Conservation (phyloP, 2,888 invertebrate species). For the Cheilosia soror region DNA sequence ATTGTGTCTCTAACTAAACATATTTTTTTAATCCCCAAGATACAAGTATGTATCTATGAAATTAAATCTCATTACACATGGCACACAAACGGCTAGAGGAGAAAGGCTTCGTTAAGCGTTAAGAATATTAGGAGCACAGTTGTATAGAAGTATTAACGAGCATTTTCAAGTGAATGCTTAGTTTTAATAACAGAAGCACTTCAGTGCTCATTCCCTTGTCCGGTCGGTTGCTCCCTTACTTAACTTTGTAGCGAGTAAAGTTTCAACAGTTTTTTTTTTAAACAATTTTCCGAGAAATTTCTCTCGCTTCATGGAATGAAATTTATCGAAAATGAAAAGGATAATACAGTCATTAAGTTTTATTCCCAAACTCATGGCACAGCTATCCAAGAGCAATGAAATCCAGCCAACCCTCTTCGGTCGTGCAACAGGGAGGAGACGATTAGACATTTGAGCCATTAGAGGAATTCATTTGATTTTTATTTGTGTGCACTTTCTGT, state of each 20-base stretch:
- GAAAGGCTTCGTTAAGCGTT: slow-evolving; percentile 43
- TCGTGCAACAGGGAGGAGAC: too few species aligned
- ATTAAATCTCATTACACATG: slow-evolving; percentile 28
- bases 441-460: too few species aligned
- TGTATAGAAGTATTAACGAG: slow-evolving; percentile 36
- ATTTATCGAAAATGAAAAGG: slow-evolving; percentile 44
- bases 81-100: slow-evolving; percentile 11
- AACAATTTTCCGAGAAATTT: slow-evolving; percentile 32
- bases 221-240: too few species aligned
- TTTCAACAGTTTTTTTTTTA: not conserved
- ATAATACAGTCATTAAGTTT: slow-evolving; percentile 55
- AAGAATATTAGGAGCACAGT: slow-evolving; percentile 25
- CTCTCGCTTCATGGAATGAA: slow-evolving; percentile 13
- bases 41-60: not conserved
- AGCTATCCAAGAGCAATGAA: too few species aligned
- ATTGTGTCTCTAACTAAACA: slow-evolving; percentile 1
- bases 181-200: slow-evolving; percentile 59
- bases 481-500: too few species aligned
- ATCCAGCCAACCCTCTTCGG: too few species aligned
- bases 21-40: slow-evolving; percentile 1
- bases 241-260: not conserved
- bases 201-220: slow-evolving; percentile 4
- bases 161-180: slow-evolving; percentile 62
- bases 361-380: not conserved
- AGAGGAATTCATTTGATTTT: too few species aligned